Evolutionary conservation across 2,888 invertebrate species (phyloP).

Genomic region (Cataglyphis rosenhaueri): DNA sequence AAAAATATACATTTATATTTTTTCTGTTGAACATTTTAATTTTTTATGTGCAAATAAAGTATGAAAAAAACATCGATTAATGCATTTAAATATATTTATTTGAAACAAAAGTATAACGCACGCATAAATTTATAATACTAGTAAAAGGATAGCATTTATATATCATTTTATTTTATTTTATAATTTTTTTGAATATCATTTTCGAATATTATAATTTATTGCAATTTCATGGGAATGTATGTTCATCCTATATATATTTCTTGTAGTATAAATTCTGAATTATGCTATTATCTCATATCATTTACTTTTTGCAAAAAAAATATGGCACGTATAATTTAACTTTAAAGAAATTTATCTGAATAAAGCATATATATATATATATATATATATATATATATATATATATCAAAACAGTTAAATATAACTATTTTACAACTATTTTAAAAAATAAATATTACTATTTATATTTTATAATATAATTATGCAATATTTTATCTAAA

Average conservation of each 20-base stretch:
- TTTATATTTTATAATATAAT: neutral
- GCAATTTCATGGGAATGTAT: neutral
- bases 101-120: neutral
- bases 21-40: neutral
- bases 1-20: neutral
- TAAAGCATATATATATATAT: neutral
- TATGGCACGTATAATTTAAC: neutral
- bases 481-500: neutral
- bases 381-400: too few species aligned
- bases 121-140: neutral
- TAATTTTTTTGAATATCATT: neutral
- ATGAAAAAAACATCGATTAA: neutral
- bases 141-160: neutral
- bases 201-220: neutral
- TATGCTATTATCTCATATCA: neutral
- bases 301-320: neutral
- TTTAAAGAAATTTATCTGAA: neutral
- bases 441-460: too few species aligned
- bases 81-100: neutral
- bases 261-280: neutral
- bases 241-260: neutral
- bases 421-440: neutral
- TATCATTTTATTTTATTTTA: constrained; percentile 8
- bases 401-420: neutral
- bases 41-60: neutral